Conservation (phyloP, 2,797 vertebrate species). For the Ammospiza maritima region DNA sequence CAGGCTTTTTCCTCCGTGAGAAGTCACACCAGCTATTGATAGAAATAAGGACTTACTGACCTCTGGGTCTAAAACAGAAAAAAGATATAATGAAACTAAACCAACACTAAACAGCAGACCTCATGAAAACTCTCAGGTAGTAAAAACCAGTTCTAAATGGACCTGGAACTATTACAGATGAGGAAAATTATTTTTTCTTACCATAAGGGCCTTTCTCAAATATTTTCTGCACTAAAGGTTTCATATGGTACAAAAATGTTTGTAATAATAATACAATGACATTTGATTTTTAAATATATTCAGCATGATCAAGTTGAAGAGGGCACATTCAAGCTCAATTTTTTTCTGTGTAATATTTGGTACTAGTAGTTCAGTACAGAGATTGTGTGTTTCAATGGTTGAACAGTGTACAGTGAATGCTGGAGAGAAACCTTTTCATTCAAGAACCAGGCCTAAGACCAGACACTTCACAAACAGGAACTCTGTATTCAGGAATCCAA, state of each 20-base stretch:
- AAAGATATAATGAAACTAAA: not conserved
- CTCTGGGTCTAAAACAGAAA: not conserved
- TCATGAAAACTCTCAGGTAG: not conserved
- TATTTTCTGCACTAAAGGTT: not conserved
- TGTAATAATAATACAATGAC: not conserved
- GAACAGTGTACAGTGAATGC: not conserved
- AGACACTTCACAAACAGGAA: not conserved
- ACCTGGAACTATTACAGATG: not conserved
- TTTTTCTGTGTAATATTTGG: not conserved
- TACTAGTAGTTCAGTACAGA: not conserved
- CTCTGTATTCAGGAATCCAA: not conserved
- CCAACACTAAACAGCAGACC: not conserved
- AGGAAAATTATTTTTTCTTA: not conserved
- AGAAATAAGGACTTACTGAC: not conserved
- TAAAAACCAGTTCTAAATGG: not conserved
- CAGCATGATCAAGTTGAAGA: not conserved
- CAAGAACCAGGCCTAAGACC: not conserved
- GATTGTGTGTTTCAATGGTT: not conserved
- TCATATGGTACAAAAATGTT: not conserved
- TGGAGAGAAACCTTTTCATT: not conserved
- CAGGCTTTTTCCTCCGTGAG: not conserved
- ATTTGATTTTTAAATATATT: not conserved
- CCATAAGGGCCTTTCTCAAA: not conserved
- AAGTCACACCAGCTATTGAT: not conserved
- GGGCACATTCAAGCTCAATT: not conserved